phyloP scores from a whole-genome alignment of 2,888 invertebrate species.

The Cephalotes varians region DNA sequence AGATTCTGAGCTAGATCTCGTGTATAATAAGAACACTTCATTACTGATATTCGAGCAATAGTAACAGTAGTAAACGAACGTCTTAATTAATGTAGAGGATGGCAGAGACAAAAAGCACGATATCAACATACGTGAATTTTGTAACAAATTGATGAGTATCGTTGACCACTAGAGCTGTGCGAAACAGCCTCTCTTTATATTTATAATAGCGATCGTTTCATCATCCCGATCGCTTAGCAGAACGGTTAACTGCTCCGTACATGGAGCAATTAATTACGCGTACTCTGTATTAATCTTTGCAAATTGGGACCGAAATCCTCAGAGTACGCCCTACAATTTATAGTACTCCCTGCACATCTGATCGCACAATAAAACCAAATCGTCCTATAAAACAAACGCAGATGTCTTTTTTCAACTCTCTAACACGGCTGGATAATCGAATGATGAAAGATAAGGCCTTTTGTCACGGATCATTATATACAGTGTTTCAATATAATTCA shows the following conservation, averaged over 20 bases:
- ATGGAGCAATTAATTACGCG: constrained; percentile 69
- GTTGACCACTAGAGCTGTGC: constrained; percentile 56
- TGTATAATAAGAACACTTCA: not conserved
- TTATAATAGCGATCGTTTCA: constrained; percentile 72
- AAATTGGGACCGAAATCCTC: constrained; percentile 70
- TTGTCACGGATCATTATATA: constrained; percentile 30
- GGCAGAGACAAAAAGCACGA: constrained; percentile 61
- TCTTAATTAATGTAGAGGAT: constrained; percentile 63
- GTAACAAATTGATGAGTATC: constrained; percentile 70
- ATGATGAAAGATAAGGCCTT: not conserved
- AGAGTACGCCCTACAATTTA: constrained; percentile 61
- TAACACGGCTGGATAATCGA: not conserved
- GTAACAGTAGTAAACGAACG: constrained; percentile 26
- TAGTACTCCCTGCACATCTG: constrained; percentile 48
- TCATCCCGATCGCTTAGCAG: constrained; percentile 66
- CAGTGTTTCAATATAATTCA: constrained; percentile 32
- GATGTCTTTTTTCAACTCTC: constrained; percentile 16
- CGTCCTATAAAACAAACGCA: constrained; percentile 47
- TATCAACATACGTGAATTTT: constrained; percentile 59
- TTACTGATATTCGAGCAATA: constrained; percentile 17
- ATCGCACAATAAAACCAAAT: constrained; percentile 45
- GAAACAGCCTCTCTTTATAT: constrained; percentile 67
- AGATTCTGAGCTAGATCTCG: not conserved
- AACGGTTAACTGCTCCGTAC: constrained; percentile 60
- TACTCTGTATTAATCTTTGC: constrained; percentile 70